phyloP scores from a whole-genome alignment of 2,113 vertebrate genomes.

The Stictonetta naevosa region DNA sequence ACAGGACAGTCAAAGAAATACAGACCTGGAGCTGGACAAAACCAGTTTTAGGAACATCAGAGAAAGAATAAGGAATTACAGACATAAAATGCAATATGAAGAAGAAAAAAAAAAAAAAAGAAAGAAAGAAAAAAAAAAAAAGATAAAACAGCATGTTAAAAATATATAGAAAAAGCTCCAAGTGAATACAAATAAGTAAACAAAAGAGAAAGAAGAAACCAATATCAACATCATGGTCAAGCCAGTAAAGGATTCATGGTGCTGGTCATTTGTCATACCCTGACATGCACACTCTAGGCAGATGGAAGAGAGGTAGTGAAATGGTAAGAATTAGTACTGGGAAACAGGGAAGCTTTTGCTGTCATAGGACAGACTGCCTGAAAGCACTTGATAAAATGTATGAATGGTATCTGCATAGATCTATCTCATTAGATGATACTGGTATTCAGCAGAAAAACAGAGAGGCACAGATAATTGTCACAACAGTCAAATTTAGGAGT shows the following conservation, averaged over 20 bases:
- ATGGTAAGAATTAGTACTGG: not conserved
- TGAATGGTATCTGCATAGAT: not conserved
- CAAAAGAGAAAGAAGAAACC: not conserved
- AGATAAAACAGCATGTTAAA: not conserved
- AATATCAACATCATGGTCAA: accelerated
- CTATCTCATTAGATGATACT: not conserved
- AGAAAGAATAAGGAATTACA: not conserved
- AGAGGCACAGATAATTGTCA: not conserved
- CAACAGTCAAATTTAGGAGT: not conserved
- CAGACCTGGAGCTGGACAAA: not conserved
- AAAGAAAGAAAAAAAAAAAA: not conserved
- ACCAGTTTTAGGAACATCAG: not conserved
- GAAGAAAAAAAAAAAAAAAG: not conserved
- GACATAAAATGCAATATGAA: not conserved
- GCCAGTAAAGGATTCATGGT: not conserved
- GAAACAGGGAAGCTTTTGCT: not conserved
- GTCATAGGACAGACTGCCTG: not conserved
- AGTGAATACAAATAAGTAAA: not conserved
- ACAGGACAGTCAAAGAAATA: not conserved
- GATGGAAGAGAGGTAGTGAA: not conserved
- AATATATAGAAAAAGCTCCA: not conserved
- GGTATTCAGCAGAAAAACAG: not conserved
- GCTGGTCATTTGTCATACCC: not conserved
- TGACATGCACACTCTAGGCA: accelerated
- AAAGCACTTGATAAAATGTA: not conserved